A percentile compares a stretch with the other conserved stretches of the same genome.
phyloP scores from a whole-genome alignment of 2,797 vertebrate species.

The Fundulus diaphanus region DNA sequence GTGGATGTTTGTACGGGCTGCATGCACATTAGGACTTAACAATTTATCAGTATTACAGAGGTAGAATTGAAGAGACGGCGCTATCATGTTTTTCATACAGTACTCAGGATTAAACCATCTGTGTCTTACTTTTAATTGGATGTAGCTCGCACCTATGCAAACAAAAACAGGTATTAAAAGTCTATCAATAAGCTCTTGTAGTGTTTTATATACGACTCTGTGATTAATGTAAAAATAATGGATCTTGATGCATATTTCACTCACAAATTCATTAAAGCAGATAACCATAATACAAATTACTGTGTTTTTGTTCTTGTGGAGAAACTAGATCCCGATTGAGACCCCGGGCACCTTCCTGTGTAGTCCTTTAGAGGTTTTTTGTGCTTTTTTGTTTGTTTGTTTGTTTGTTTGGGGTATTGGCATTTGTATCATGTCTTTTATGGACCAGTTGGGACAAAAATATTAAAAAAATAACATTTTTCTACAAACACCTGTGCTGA shows the following conservation, averaged over 20 bases:
- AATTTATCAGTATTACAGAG: slow-evolving; percentile 69
- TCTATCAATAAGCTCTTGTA: slow-evolving; percentile 49
- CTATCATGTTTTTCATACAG: slow-evolving; percentile 62
- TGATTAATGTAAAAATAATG: slow-evolving; percentile 25
- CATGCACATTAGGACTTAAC: slow-evolving; percentile 44
- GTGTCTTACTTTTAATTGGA: slow-evolving; percentile 57
- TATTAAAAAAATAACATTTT: neutral
- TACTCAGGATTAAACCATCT: slow-evolving; percentile 79
- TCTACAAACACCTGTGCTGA: too few species aligned
- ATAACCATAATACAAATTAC: slow-evolving; percentile 4
- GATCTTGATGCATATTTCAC: slow-evolving; percentile 30
- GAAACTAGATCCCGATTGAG: neutral
- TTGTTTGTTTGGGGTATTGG: neutral
- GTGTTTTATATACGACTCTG: slow-evolving; percentile 29
- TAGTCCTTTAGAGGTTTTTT: too few species aligned
- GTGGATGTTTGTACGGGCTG: slow-evolving; percentile 29
- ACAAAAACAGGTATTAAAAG: slow-evolving; percentile 58
- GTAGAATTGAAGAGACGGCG: slow-evolving; percentile 52
- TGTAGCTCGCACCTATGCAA: slow-evolving; percentile 79
- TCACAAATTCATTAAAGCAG: slow-evolving; percentile 45
- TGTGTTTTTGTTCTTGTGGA: slow-evolving; percentile 17
- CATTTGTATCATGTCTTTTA: neutral
- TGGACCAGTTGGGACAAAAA: neutral
- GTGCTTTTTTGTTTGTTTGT: neutral
- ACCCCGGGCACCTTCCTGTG: neutral